Base-by-base conservation (phyloP, 2,888 invertebrate genomes). In the Rutpela maculata region DNA sequence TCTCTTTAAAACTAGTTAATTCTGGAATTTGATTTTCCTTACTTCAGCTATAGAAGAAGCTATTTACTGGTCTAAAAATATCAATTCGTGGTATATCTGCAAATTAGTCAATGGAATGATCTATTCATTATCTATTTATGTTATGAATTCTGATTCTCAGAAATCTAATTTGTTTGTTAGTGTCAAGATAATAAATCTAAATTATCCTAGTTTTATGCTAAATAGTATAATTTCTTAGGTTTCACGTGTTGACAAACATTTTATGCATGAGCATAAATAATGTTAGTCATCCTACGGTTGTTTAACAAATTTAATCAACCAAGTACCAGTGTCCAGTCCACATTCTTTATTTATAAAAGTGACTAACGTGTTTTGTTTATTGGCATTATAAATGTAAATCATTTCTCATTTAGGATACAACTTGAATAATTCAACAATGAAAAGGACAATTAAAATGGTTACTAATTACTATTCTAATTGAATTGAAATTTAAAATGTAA, bases 211-310 rank as follows among this genome's bases (percentile, higher is more conserved):
- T 12, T 2, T 59, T 59, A 22, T 57, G 59, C 59, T 22, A 59
- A 63, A 63, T 63, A 17, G n/a, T 63, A 63, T 35, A 63, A 63
- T 63, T 63, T 63, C n/a, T 50, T 50, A 50, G 2, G n/a, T 15
- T 50, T 50, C 50, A 50, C 50, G 50, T 50, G 50, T 50, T 50
- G 15, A 50, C 15, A 50, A 50, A 50, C 15, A 50, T 50, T n/a
- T 1, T 35, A 6, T 31, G 26, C 63, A 31, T 63, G 31, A n/a
- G 0, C 35, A 22, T 35, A 17, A 63, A n/a, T 17, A 63, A n/a
- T 63, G 35, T 63, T 63, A 63, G 35, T 63, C 63, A 63, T 63
- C 63, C 31, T 31, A 35, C 63, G 26, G 22, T 63, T 35, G 63
- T 63, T 31, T 31, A 31, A 26, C 35, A 31, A 31, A 63, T 63